These are phyloP conservation scores for Nasua narica DNA, from an alignment of 2,797 vertebrate genomes.

Conservation along the genomic window DNA sequence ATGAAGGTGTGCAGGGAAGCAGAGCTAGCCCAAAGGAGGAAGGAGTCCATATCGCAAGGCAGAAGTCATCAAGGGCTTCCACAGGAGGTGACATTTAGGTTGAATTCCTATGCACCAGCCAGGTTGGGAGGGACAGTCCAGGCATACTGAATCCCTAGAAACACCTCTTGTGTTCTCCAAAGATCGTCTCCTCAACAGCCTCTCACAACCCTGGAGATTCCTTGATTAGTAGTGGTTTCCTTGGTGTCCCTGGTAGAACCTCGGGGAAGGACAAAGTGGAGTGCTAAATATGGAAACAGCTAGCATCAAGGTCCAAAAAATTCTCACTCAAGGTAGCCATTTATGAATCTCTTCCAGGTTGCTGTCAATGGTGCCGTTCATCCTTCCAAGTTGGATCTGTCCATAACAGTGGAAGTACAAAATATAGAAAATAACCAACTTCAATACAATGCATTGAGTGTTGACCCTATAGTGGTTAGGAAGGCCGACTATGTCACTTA, in stretches of 20 bases:
- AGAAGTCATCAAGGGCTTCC: neutral
- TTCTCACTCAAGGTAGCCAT: neutral
- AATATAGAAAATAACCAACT: neutral
- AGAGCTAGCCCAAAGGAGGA: neutral
- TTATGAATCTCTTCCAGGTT: neutral
- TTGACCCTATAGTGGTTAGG: neutral
- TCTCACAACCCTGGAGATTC: neutral
- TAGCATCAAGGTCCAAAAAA: neutral
- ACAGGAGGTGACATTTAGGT: neutral
- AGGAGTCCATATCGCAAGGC: rapidly evolving
- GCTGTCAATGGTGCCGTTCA: neutral
- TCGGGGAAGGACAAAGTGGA: rapidly evolving
- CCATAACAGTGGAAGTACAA: neutral
- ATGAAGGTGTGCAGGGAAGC: neutral
- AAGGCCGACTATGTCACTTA: neutral
- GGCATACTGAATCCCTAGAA: neutral
- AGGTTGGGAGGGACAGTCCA: neutral
- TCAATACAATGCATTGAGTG: neutral
- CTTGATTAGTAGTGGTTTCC: neutral
- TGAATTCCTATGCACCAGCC: neutral
- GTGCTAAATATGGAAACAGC: neutral
- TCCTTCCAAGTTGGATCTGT: neutral
- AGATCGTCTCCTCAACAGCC: neutral
- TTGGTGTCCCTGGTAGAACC: rapidly evolving
- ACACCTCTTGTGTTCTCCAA: neutral